phyloP scores from a whole-genome alignment of 2,888 invertebrate species.

The Trachelus iudaicus region DNA sequence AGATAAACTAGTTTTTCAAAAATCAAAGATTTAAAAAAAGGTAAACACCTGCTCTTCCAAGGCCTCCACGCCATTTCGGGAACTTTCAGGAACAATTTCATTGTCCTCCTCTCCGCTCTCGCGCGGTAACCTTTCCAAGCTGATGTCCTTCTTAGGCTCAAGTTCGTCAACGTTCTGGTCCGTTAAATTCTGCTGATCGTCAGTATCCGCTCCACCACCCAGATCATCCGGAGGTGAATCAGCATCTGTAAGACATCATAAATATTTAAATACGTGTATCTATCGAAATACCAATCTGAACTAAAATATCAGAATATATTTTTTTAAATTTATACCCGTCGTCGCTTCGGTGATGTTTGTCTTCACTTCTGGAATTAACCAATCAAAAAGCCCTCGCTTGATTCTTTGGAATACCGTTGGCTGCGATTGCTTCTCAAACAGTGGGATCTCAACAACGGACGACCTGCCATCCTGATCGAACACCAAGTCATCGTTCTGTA shows the following conservation, averaged over 20 bases:
- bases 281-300: background rate
- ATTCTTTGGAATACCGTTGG: constrained; percentile 60
- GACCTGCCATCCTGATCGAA: constrained; percentile 53
- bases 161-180: background rate
- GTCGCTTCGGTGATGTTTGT: background rate
- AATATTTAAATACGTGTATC: background rate
- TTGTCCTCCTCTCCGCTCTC: constrained; percentile 37
- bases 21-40: too few relatives aligned
- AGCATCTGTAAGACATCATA: background rate
- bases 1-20: background rate
- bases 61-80: background rate
- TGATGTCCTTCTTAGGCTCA: too few relatives aligned
- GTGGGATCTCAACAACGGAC: constrained; percentile 32
- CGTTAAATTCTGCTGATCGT: background rate
- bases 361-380: constrained; percentile 12
- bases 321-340: background rate
- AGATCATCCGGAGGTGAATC: background rate
- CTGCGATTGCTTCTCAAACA: constrained; percentile 42
- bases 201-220: background rate
- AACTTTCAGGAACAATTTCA: background rate
- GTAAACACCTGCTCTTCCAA: background rate
- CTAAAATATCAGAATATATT: background rate
- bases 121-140: constrained; percentile 25
- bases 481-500: constrained; percentile 58
- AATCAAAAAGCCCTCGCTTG: constrained; percentile 52